Evolutionary conservation across 2,888 invertebrate genomes (phyloP), one percentile per base, ranked within the genome.

Genomic region (Mimas tiliae): DNA sequence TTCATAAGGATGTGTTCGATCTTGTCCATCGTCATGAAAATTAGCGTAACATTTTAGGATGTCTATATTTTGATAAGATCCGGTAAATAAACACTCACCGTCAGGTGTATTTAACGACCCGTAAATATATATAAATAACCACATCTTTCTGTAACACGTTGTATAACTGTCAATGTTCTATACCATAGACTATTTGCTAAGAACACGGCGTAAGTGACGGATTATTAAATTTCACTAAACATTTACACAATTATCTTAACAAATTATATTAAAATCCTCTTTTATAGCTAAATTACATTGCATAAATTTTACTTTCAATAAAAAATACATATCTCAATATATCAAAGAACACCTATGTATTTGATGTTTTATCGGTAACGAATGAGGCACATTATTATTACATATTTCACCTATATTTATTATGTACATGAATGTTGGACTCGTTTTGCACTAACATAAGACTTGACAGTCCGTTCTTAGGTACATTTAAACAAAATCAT

Each of bases 181-280:
- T 52, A 52, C 4, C 1, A 14, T 12, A 27, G 33, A n/a, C 16
- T 58, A 58, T 11, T 42, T 42, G 12, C 19, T 58, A 19, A n/a
- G 33, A 55, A 42, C 16, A 12, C 58, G 58, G 58, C 58, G 58
- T 79, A 85, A 84, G 82, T 77, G 82, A 81, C 84, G 82, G 81
- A 78, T 70, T 75, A 76, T 71, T 74, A 78, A 84, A 77, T 76
- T 83, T 77, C 72, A 78, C 84, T 82, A 85, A 81, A 85, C 78
- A 82, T 89, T 85, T 87, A 88, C 81, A 85, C 82, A 86, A 84
- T 85, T 86, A 88, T 80, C 91, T 92, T 91, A 93, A 93, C 92
- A 91, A 90, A 89, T 92, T 91, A 93, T 92, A 92, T 92, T 93
- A 92, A 81, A 77, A 86, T 83, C 83, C 83, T 90, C 90, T 93